Base-by-base conservation (phyloP, 1,140 invertebrate genomes). In the Latrodectus geometricus region DNA sequence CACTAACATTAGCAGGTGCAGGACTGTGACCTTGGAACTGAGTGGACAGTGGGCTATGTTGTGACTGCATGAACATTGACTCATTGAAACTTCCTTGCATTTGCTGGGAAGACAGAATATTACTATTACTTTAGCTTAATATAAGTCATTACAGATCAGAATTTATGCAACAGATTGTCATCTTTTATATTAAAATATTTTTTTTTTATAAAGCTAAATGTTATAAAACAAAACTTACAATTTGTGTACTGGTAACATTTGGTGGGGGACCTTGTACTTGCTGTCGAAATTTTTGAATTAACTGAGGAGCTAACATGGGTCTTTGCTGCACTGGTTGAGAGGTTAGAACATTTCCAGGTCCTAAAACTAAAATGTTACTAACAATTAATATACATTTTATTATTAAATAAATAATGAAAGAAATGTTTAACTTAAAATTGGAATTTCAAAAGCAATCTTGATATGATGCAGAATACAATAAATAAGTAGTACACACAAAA, bases 11-110 rank as follows among this genome's bases (percentile, higher is more conserved):
- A 23, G 83, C 54, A 23, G 87, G 81, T 78, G 75, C 87, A 52
- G 87, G 87, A 61, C 87, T 88, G 23, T 88, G 87, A 20, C 87
- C 80, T 84, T 88, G 87, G 79, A 78, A 88, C n/a, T 88, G 87
- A 8, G 87, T 73, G 12, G 80, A 78, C 35, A 81, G 70, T 49
- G 87, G 87, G 68, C 87, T 88, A 72, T 74, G 80, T 54, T 88
- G 87, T 15, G 73, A 52, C 11, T 65, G 78, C 65, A 82, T 76
- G 61, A 87, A 82, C 86, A 87, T 81, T 70, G 48, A 82, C 65
- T 87, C 86, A 77, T 87, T 87, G 66, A 68, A 87, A 74, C 65
- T 73, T 82, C 86, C 86, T 72, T 87, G 86, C 78, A 82, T 76
- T 82, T 78, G 86, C 86, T 87, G 56, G 75, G 21, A 52, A 83